Evolutionary conservation across 2,888 invertebrate genomes (phyloP), one percentile per base, ranked within the genome.

Genomic region (Geophilus truncorum): DNA sequence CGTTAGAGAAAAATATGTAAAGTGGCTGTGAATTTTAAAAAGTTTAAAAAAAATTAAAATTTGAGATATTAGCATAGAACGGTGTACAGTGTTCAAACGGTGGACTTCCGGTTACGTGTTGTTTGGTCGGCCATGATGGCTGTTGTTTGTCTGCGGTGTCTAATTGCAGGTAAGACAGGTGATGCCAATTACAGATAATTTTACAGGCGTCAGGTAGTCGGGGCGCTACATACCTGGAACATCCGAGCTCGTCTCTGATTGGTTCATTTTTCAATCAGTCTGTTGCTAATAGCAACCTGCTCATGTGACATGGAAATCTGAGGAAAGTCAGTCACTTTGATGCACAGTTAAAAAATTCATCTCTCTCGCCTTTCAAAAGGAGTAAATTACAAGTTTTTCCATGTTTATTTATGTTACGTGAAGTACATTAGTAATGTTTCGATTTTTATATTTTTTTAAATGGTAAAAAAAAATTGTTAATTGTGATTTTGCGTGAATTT

Each of bases 131-230:
- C 62, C 62, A 62, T 62, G 62, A 62, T 62, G 62, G 62, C 62
- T 15, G 62, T 62, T 62, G 62, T 62, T 62, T 62, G 62, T 62
- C 62, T 25, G 62, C 62, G 62, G 62, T 62, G 62, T 62, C 62
- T 78, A 78, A 78, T 78, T 78, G 40, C 78, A 78, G 36, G 36
- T 28, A 28, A 40, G 28, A 40, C 78, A 78, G 78, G 78, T 78
- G 78, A 78, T 78, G 78, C 40, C 78, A 78, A 78, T 78, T 78
- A 78, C 40, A 78, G 78, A 78, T 40, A 78, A 78, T 78, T 40
- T 78, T 78, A 45, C 36, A 28, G 78, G 78, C 78, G 78, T 78
- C 78, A 40, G 78, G 40, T 28, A 36, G 78, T 78, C 78, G 78
- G 78, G 40, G 15, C 25, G 36, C 40, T 34, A 23, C 78, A 78